A percentile compares a stretch with the other conserved stretches of the same genome.
These are phyloP conservation scores for Echinarachnius parma DNA, from an alignment of 53 echinoderm and acorn worm species.

Conservation along the genomic window DNA sequence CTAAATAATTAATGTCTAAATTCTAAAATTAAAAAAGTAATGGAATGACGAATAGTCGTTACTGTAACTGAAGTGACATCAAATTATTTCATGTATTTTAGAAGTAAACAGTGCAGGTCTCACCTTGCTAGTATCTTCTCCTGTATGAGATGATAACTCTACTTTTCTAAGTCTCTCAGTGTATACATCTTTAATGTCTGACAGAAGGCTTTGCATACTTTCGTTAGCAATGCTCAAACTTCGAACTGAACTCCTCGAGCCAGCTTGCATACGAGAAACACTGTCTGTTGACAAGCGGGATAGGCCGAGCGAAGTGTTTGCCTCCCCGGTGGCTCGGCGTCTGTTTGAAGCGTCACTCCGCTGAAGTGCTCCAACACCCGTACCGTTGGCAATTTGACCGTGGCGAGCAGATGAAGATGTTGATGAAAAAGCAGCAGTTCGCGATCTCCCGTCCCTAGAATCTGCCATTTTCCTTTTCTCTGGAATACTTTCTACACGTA, in stretches of 20 bases:
- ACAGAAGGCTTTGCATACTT: constrained; percentile 72
- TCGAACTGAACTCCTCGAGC: constrained; percentile 45
- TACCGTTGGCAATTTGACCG: constrained; percentile 4
- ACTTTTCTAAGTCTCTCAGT: constrained; percentile 60
- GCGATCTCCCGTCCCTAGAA: background rate
- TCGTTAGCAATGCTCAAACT: constrained; percentile 58
- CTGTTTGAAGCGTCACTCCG: constrained; percentile 16
- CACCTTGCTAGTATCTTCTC: constrained; percentile 20
- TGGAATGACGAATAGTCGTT: too few species aligned
- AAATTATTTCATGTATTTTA: too few species aligned
- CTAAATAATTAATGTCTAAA: too few species aligned
- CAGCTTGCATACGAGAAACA: constrained; percentile 20
- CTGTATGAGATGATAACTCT: constrained; percentile 9
- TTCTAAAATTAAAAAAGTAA: too few species aligned
- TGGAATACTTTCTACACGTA: background rate
- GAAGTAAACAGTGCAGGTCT: too few species aligned
- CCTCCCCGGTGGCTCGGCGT: constrained; percentile 26
- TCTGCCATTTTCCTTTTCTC: constrained; percentile 4
- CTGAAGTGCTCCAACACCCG: background rate
- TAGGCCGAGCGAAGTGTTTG: constrained; percentile 6
- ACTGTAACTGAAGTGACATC: too few species aligned
- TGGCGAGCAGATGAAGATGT: constrained; percentile 9
- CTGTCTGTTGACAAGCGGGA: constrained; percentile 29
- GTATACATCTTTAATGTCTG: constrained; percentile 75
- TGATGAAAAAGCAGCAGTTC: background rate